phyloP scores from a whole-genome alignment of 2,797 vertebrate species.

The Amphiprion clarkii region DNA sequence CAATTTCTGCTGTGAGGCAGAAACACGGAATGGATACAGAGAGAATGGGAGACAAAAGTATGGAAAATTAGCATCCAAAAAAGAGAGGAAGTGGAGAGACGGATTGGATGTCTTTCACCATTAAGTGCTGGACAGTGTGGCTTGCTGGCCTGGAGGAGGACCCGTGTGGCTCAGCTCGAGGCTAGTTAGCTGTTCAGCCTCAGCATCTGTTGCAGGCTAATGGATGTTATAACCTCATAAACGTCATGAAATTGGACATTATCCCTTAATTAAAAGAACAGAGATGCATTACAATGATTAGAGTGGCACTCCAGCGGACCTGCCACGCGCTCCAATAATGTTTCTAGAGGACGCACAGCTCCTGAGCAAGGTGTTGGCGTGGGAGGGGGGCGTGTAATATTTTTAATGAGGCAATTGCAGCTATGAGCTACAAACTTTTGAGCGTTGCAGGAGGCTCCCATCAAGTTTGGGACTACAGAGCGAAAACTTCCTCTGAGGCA shows the following conservation, averaged over 20 bases:
- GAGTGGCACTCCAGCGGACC: constrained; percentile 78
- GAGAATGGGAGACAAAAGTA: constrained; percentile 62
- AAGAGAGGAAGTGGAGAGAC: constrained; percentile 31
- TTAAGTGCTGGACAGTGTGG: constrained; percentile 69
- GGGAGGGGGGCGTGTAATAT: constrained; percentile 51
- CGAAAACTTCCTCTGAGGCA: constrained; percentile 47
- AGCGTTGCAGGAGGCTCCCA: constrained; percentile 30
- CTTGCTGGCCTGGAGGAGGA: constrained; percentile 79
- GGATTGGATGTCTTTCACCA: constrained; percentile 56
- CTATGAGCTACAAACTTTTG: constrained; percentile 65
- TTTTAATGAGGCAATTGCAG: constrained; percentile 68
- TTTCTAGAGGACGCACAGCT: constrained; percentile 72
- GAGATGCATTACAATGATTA: constrained; percentile 90
- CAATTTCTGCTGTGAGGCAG: constrained; percentile 80
- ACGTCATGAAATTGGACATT: constrained; percentile 90
- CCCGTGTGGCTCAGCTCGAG: constrained; percentile 76
- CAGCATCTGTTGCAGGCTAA: constrained; percentile 90
- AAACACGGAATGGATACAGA: constrained; percentile 50
- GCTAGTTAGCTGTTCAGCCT: constrained; percentile 86
- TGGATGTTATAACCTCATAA: constrained; percentile 92
- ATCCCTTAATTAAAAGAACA: constrained; percentile 91
- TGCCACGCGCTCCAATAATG: constrained; percentile 76
- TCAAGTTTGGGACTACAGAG: constrained; percentile 31
- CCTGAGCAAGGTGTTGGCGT: constrained; percentile 50
- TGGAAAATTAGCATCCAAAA: constrained; percentile 55